A percentile compares a stretch with the other conserved stretches of the same genome.
These are phyloP conservation scores for Climacteris rufus DNA, from an alignment of 2,113 vertebrate species.

Conservation along the genomic window DNA sequence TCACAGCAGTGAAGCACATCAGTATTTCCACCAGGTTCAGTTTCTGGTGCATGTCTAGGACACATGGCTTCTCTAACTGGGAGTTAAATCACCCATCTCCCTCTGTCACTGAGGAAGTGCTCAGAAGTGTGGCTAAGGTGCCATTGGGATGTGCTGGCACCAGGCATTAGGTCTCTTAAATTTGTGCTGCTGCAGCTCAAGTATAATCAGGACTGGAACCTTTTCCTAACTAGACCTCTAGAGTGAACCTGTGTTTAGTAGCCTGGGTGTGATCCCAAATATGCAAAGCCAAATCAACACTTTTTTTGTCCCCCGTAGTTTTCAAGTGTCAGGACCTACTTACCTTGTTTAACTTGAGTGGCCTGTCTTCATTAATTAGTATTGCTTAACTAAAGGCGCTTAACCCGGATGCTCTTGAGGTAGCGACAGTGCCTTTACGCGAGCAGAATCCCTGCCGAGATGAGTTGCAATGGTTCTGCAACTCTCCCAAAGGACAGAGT, in stretches of 20 bases:
- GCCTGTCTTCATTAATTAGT: neutral
- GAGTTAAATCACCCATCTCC: neutral
- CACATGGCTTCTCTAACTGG: neutral
- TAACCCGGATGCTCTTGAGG: too few species aligned
- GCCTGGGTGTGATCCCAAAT: neutral
- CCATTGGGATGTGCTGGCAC: neutral
- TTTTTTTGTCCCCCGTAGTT: fast-evolving
- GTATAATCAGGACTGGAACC: neutral
- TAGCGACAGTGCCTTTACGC: too few species aligned
- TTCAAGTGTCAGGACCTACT: neutral
- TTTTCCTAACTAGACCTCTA: neutral
- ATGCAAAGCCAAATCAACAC: neutral
- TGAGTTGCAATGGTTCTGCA: too few species aligned
- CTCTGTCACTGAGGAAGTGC: neutral
- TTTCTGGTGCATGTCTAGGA: neutral
- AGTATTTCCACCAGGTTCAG: neutral
- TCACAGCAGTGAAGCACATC: neutral
- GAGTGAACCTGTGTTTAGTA: neutral
- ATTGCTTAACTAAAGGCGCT: neutral
- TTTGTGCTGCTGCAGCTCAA: neutral
- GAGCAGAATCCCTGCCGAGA: too few species aligned
- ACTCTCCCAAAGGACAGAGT: too few species aligned
- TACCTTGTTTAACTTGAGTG: neutral
- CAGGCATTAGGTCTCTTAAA: neutral
- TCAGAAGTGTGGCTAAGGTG: neutral